Evolutionary conservation across 2,113 vertebrate genomes (phyloP), one percentile per base, ranked within the genome.

Genomic region (Sterrhoptilus dennistouni): DNA sequence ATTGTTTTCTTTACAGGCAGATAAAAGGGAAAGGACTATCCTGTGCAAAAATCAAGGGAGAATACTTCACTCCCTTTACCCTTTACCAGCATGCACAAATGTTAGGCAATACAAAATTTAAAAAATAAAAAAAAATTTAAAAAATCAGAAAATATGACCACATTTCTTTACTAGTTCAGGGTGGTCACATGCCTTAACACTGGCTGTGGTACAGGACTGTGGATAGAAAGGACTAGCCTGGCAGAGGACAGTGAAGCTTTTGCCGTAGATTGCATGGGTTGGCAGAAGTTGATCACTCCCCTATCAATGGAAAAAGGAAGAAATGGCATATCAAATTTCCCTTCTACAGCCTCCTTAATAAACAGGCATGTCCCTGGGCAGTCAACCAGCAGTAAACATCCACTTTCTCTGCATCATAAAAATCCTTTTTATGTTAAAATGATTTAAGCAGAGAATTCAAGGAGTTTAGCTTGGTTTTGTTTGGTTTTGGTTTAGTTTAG

Each of bases 181-280:
- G 16, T 45, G 11, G 16, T 64, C 27, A 50, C 3, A 19, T 0
- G 0, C 14, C 17, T 44, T 60, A 54, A 12, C 8, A 11, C 2
- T 71, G 25, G 3, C 17, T 29, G 23, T 20, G 14, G 8, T 79
- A 45, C 27, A 59, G 8, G 5, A 13, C 3, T n/a, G 3, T 27
- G 17, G 9, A 31, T 52, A 31, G 38, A 64, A 77, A 77, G 77
- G 18, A 44, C 6, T 29, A 64, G 27, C n/a, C 24, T 40, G 6
- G 57, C 14, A 66, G 29, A 89, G 8, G 14, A 31, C 13, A 11
- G 6, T 40, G 31, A 38, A 72, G 12, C 9, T 64, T 86, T 75
- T 70, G 15, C 42, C 74, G 25, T 53, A 36, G 28, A n/a, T 44
- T 19, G 12, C 3, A 12, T 56, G 28, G 94, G 36, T 18, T 93